phyloP scores from a whole-genome alignment of 2,797 vertebrate genomes.

The Pteropus rufus region DNA sequence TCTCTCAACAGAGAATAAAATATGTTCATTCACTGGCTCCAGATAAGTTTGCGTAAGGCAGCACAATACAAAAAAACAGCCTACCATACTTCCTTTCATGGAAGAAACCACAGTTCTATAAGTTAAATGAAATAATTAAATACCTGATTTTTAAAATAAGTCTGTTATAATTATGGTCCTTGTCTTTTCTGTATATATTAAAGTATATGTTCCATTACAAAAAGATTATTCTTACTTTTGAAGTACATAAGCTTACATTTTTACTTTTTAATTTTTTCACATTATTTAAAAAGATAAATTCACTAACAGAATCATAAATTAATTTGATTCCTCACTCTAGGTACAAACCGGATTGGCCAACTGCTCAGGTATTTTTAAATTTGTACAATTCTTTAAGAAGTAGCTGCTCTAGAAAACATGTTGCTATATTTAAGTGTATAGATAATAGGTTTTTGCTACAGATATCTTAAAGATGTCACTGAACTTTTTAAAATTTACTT shows the following conservation, averaged over 20 bases:
- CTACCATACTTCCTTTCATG: background rate
- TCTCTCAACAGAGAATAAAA: conserved; percentile 49
- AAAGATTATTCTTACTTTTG: background rate
- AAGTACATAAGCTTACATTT: background rate
- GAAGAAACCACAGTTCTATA: background rate
- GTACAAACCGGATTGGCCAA: background rate
- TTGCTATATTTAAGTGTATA: background rate
- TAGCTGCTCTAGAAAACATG: background rate
- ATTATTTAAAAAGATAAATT: background rate
- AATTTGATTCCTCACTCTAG: conserved; percentile 8
- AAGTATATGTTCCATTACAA: background rate
- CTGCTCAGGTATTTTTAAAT: background rate
- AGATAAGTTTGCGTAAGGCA: conserved; percentile 22
- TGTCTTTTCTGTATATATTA: background rate
- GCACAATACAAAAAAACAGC: background rate
- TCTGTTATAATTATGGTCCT: background rate
- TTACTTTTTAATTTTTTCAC: background rate
- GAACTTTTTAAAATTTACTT: background rate
- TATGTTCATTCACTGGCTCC: conserved; percentile 29
- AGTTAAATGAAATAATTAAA: background rate
- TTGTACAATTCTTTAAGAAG: conserved; percentile 12
- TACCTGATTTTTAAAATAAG: background rate
- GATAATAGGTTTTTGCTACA: background rate
- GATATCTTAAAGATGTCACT: background rate
- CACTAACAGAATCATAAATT: background rate